These are phyloP conservation scores for Oostethus manadensis DNA, from an alignment of 2,113 vertebrate species.

Conservation along the genomic window DNA sequence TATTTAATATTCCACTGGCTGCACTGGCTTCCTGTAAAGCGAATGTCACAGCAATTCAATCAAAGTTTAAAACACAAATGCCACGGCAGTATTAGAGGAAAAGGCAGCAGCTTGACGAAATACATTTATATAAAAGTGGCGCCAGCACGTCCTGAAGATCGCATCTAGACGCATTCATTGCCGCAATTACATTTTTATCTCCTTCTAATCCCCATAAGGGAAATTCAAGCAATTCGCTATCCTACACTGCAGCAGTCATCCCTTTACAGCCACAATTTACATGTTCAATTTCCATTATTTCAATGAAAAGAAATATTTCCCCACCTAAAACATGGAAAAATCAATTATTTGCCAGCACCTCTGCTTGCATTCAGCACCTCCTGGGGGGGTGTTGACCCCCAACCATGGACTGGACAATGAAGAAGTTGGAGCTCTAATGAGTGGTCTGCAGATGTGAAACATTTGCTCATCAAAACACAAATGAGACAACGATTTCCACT, in stretches of 20 bases:
- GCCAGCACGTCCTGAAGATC: not conserved
- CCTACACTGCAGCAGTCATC: no score
- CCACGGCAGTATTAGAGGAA: not conserved
- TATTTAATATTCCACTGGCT: not conserved
- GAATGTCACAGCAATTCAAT: not conserved
- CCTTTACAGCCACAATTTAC: no score
- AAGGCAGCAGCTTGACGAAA: not conserved
- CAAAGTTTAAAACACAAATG: not conserved
- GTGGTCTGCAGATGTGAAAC: not conserved
- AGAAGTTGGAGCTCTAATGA: not conserved
- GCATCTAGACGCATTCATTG: not conserved
- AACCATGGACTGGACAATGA: not conserved
- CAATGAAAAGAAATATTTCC: not conserved
- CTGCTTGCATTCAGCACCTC: not conserved
- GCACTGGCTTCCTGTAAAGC: not conserved
- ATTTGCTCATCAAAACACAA: not conserved
- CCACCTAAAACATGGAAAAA: not conserved
- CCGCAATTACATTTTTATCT: not conserved
- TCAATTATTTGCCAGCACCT: not conserved
- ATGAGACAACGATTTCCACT: not conserved
- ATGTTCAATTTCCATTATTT: not conserved
- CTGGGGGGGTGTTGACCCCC: not conserved
- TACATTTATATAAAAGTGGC: not conserved
- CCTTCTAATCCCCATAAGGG: no score
- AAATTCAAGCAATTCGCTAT: no score